Base-by-base conservation (phyloP, 2,113 vertebrate species). In the Podarcis raffonei region DNA sequence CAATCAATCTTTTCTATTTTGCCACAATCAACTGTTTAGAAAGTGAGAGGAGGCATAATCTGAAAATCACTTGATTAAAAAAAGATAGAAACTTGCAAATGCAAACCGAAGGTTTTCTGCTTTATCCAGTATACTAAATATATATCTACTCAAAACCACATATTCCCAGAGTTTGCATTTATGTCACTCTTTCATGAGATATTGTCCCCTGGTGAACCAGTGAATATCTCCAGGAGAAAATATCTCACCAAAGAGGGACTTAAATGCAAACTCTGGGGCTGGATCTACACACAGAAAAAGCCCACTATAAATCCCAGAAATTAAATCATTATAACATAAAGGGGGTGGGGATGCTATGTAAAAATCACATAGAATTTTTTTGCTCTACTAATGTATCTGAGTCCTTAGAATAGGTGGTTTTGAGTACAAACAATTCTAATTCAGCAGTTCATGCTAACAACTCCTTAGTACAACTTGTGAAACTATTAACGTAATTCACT, bases 21-120 rank as follows among this genome's bases (percentile, higher is more conserved):
- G 83, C 87, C 83, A 87, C 91, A 81, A 91, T 91, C 90, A 93
- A 93, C 91, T 86, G 81, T 83, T 94, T 90, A 92, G 83, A 89
- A 92, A 89, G 5, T 69, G 90, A 90, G 88, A 22, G 90, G 48
- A 7, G 16, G 75, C 81, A 93, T 93, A 91, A 92, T 93, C 83
- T 92, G 86, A 90, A 93, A 71, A 90, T 90, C 72, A 83, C 91
- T 89, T 92, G 77, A 78, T 62, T 91, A 57, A 92, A 93, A 87
- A 48, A 77, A 85, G 83, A 89, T 15, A 15, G 15, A 92, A 94
- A 87, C 71, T 89, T 90, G 80, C 69, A 91, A 91, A 93, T 86
- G 71, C 83, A 89, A 83, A 86, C 82, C 79, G n/a, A 71, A 93
- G 79, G 90, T 65, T 35, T 32, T 80, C 48, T 30, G n/a, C 74